phyloP scores from a whole-genome alignment of 1,140 invertebrate genomes.

The Onthophagus taurus region DNA sequence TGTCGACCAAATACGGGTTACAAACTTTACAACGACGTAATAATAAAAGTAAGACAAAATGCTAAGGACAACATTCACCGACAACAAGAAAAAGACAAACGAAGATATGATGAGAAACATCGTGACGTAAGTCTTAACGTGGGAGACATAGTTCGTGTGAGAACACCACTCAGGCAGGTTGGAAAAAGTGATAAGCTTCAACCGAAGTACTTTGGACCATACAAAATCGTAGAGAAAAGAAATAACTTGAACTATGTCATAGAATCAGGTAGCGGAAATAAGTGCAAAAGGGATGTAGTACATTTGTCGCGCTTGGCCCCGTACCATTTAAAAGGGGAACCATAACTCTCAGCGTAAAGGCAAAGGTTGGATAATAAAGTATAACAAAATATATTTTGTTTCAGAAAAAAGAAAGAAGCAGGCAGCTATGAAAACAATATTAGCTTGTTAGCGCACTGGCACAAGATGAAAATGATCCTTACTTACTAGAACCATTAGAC shows the following conservation, averaged over 20 bases:
- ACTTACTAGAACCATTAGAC: too few species aligned
- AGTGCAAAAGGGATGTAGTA: too few species aligned
- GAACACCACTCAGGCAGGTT: slow-evolving; percentile 13
- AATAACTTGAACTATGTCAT: not conserved
- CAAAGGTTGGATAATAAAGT: too few species aligned
- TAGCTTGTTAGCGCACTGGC: too few species aligned
- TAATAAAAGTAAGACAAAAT: not conserved
- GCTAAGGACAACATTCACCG: slow-evolving; percentile 13
- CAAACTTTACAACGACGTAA: slow-evolving; percentile 1
- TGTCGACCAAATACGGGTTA: not conserved
- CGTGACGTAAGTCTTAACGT: slow-evolving; percentile 1
- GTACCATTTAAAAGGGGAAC: too few species aligned
- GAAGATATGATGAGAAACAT: slow-evolving; percentile 15
- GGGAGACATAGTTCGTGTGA: slow-evolving; percentile 15
- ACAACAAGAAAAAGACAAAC: slow-evolving; percentile 15
- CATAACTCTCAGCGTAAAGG: too few species aligned
- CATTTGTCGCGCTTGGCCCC: too few species aligned
- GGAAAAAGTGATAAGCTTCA: slow-evolving; percentile 13
- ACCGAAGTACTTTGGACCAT: slow-evolving; percentile 13
- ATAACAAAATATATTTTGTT: too few species aligned
- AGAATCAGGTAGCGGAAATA: too few species aligned
- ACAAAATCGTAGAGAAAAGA: slow-evolving; percentile 1
- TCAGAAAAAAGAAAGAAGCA: too few species aligned
- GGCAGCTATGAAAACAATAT: too few species aligned
- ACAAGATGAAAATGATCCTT: too few species aligned